Base-by-base conservation (phyloP, 2,888 invertebrate species). In the Tholera decimalis region DNA sequence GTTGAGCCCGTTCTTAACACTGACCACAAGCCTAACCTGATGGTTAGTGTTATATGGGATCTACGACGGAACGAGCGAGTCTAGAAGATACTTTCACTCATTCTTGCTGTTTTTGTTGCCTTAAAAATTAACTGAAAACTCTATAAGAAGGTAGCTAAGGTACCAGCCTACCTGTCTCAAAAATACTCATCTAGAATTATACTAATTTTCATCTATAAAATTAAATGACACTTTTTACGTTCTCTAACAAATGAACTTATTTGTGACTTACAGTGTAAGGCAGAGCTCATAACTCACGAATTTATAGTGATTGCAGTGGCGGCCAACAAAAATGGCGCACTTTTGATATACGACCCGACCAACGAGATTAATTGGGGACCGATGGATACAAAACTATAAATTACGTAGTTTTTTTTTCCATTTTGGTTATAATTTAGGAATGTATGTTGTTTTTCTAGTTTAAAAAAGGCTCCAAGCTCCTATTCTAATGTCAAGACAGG, bases 271-370 rank as follows among this genome's bases (percentile, higher is more conserved):
- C 73, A 60, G 26, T 59, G 59, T 77, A 58, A 64, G 73, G 78
- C 78, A 78, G 51, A 41, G 41, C 67, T 55, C 78, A 77, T 75
- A 75, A 75, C 67, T 78, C 64, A 63, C 59, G 47, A 68, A 65
- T 77, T 74, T 78, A 77, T 69, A 76, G 79, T 79, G 69, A 77
- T 79, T 77, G 79, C 75, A 74, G 41, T 69, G 70, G 69, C 59
- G 47, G 58, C 57, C 54, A 78, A 57, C 70, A 74, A 78, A 78
- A 79, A 73, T 69, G 37, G 73, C 53, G 41, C 58, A 65, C 41
- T 59, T 74, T 62, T 75, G 75, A 75, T 60, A 57, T 62, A 75
- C 47, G 77, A 59, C 60, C 39, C 67, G 24, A 56, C 47, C 51
- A 57, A 49, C 47, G 39, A 56, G 70, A 72, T 72, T 72, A 72